Evolutionary conservation across 2,888 invertebrate species (phyloP), one percentile per base, ranked within the genome.

Genomic region (Drosophila rellima): DNA sequence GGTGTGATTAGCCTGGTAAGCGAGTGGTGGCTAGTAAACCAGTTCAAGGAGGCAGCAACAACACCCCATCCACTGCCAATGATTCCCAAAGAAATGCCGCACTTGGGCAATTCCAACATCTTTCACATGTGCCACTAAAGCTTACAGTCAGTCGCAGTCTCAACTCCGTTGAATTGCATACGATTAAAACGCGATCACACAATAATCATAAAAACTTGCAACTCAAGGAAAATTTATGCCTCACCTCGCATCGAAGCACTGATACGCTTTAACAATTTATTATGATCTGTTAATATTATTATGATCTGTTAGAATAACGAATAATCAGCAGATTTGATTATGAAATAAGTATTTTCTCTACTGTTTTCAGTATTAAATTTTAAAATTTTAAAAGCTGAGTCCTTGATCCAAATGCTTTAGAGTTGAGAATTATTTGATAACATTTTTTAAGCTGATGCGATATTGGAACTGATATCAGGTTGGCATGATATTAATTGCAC

Each of bases 111-210:
- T 56, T 61, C 17, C 17, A 60, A 59, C 44, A 55, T 78, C 63
- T 50, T 81, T 82, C 82, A 71, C 82, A 82, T 84, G 85, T 78
- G 84, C 81, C 83, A 83, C 81, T 69, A 82, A 83, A 39, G 74
- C 61, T 69, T 57, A 72, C 18, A 77, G 61, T 63, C 62, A 62
- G 23, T 17, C n/a, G n/a, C 57, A 61, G 45, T 45, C 47, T 39
- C 63, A 62, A 33, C 67, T 54, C 17, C 55, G 48, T 51, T 65
- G 65, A 54, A 74, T 74, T 81, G 61, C 80, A 75, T 79, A 66
- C 75, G 82, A 85, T 88, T 86, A 86, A 84, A 84, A 88, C 83
- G 88, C 83, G 80, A 84, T 88, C 88, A 78, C 80, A 88, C 83
- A 83, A 83, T 82, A 68, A 85, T 83, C 83, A 84, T 88, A 86